phyloP scores from a whole-genome alignment of 1,140 invertebrate species.

The Dendroctonus valens region DNA sequence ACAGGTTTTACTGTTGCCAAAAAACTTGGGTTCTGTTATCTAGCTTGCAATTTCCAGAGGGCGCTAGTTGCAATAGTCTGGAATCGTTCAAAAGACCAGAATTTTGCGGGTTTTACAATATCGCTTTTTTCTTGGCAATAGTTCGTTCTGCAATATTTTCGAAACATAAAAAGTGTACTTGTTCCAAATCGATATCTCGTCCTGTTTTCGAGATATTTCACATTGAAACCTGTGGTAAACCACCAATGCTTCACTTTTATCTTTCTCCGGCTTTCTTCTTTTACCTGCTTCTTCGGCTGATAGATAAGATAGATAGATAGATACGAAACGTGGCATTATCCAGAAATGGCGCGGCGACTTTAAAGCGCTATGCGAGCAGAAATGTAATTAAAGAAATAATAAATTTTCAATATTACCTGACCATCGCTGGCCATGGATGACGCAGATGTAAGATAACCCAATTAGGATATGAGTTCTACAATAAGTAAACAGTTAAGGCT shows the following conservation, averaged over 20 bases:
- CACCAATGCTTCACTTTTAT: background rate
- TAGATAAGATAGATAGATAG: background rate
- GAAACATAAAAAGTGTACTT: no score
- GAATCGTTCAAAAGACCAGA: no score
- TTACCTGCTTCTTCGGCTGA: background rate
- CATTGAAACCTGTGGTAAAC: no score
- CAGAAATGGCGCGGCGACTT: background rate
- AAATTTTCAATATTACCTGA: constrained; percentile 23
- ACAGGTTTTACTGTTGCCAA: no score
- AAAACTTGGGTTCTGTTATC: no score
- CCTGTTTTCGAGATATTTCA: no score
- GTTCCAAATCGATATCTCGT: no score
- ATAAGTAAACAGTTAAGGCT: constrained; percentile 47
- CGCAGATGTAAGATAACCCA: constrained; percentile 50
- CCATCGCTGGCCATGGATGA: constrained; percentile 26
- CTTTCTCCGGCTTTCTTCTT: background rate
- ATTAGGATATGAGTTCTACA: constrained; percentile 51
- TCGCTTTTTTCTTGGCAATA: no score
- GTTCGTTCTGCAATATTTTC: no score
- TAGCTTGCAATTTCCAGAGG: no score
- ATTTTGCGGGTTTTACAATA: no score
- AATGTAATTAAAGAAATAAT: constrained; percentile 15
- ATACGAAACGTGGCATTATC: background rate
- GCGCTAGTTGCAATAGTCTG: no score
- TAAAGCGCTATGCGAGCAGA: background rate